phyloP scores from a whole-genome alignment of 2,797 vertebrate species.

The Sternotherus odoratus region DNA sequence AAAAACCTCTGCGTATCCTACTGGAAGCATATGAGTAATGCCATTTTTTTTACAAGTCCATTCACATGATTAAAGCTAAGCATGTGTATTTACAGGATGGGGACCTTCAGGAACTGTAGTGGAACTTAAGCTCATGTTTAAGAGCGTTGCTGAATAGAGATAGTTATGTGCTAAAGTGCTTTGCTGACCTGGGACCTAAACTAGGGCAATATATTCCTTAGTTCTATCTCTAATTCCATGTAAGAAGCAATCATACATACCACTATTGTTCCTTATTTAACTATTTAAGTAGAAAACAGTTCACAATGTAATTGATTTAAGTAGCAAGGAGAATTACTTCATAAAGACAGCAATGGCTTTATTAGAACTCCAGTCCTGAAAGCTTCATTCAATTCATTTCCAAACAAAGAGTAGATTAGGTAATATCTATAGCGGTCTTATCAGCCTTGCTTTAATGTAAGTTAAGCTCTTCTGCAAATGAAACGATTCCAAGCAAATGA shows the following conservation, averaged over 20 bases:
- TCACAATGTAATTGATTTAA: not conserved
- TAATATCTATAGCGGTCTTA: not conserved
- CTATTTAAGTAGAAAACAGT: not conserved
- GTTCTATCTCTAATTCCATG: not conserved
- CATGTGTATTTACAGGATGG: not conserved
- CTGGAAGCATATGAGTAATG: not conserved
- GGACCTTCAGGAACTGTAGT: not conserved
- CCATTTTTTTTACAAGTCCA: not conserved
- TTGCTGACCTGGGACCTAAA: not conserved
- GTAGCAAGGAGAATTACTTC: not conserved
- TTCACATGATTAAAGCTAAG: not conserved
- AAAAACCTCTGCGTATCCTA: not conserved
- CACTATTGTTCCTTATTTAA: not conserved
- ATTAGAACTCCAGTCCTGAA: not conserved
- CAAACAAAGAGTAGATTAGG: not conserved
- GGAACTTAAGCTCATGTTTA: not conserved
- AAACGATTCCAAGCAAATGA: constrained; percentile 9
- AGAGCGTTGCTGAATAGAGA: not conserved
- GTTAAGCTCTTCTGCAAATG: constrained; percentile 10
- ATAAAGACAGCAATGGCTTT: not conserved
- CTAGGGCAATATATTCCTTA: not conserved
- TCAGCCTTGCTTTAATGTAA: constrained; percentile 19
- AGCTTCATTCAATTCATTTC: not conserved
- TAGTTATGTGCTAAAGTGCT: not conserved
- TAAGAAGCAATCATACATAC: not conserved